Conservation (phyloP, 2,113 vertebrate genomes). For the Panthera uncia region DNA sequence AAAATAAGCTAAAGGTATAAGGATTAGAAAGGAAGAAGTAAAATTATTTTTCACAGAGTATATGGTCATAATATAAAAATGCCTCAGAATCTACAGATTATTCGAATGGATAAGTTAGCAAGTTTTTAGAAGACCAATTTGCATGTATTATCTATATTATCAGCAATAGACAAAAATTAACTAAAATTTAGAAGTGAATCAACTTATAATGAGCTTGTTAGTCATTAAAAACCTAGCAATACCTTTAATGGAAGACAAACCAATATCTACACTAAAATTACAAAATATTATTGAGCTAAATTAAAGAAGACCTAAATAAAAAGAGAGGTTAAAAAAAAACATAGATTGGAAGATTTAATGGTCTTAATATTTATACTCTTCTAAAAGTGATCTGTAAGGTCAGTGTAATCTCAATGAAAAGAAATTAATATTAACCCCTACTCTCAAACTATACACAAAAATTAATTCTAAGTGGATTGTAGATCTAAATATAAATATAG, state of each 20-base stretch:
- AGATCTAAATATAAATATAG: neutral
- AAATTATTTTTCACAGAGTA: neutral
- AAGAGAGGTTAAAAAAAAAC: neutral
- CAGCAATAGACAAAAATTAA: neutral
- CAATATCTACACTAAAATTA: neutral
- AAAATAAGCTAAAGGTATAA: neutral
- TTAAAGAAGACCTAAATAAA: neutral
- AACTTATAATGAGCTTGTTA: neutral
- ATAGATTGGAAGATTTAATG: neutral
- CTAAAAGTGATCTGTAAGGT: neutral
- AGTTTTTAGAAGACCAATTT: neutral
- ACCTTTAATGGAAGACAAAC: neutral
- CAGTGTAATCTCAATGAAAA: neutral
- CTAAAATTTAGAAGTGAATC: neutral
- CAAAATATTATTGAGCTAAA: neutral
- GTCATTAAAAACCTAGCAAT: neutral
- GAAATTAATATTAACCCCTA: neutral
- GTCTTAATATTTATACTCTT: neutral
- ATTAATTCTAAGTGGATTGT: neutral
- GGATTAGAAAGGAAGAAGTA: neutral
- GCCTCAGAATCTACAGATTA: neutral
- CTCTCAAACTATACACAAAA: neutral
- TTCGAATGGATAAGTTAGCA: neutral
- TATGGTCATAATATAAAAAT: neutral
- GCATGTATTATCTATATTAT: neutral